phyloP scores from a whole-genome alignment of 1,140 invertebrate species.

The Meloidogyne exigua region DNA sequence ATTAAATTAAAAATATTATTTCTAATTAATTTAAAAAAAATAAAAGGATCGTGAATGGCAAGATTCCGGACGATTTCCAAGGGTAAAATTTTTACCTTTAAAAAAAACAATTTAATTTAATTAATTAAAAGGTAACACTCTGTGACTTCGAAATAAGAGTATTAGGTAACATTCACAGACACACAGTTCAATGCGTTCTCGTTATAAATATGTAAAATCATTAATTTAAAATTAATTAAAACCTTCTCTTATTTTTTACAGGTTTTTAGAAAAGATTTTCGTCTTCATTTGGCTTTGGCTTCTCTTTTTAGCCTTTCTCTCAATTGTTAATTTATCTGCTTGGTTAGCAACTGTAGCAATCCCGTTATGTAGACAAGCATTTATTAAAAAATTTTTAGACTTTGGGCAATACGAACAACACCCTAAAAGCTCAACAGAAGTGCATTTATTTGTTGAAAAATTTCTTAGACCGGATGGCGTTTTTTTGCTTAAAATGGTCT shows the following conservation, averaged over 20 bases:
- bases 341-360: slow-evolving; percentile 59
- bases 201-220: slow-evolving; percentile 53
- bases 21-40: slow-evolving; percentile 26
- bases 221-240: background rate
- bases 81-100: slow-evolving; percentile 37
- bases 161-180: slow-evolving; percentile 65
- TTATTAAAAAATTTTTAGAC: slow-evolving; percentile 59
- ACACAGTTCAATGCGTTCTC: slow-evolving; percentile 64
- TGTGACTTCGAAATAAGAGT: slow-evolving; percentile 65
- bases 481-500: slow-evolving; percentile 62
- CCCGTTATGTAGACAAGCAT: slow-evolving; percentile 52
- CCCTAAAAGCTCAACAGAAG: slow-evolving; percentile 29
- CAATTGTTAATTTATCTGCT: slow-evolving; percentile 54
- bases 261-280: slow-evolving; percentile 64
- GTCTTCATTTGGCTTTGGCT: slow-evolving; percentile 64
- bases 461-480: slow-evolving; percentile 61
- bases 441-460: slow-evolving; percentile 54
- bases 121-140: slow-evolving; percentile 59
- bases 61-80: slow-evolving; percentile 65
- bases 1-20: slow-evolving; percentile 24
- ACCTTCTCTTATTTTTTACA: slow-evolving; percentile 20
- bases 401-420: slow-evolving; percentile 30
- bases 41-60: slow-evolving; percentile 61
- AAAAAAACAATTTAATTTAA: too few relatives aligned
- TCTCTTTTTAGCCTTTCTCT: slow-evolving; percentile 53